Evolutionary conservation across 2,888 invertebrate genomes (phyloP), one percentile per base, ranked within the genome.

Genomic region (Cistogaster globosa): DNA sequence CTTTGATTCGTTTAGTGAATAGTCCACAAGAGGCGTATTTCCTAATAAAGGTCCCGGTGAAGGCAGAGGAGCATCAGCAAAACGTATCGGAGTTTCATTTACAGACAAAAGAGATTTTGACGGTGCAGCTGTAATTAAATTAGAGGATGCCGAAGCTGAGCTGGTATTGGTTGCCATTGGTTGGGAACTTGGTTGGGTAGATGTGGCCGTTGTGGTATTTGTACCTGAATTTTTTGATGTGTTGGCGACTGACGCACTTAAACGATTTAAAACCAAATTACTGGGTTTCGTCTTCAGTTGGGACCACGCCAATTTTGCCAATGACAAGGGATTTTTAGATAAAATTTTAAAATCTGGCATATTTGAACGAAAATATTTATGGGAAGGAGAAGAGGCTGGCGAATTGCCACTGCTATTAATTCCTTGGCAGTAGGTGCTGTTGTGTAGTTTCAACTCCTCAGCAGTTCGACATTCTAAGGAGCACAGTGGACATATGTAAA

Each of bases 41-140:
- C 97, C 97, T 32, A 97, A 93, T 86, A 97, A 93, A 0, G 97
- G 97, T 0, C 97, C 97, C 0, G 97, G 97, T 5, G 97, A 97
- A 58, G 96, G 96, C 63, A 96, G 92, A 0, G 96, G 96, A 58
- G 95, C 93, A 84, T 94, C 93, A 58, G 94, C 92, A 87, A 94
- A 94, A 12, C 92, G 89, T 32, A 91, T 86, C 86, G 93, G 87
- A 36, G 81, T 57, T 11, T 87, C 86, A 22, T 78, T 83, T 0
- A 62, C 42, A 2, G 84, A 26, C 22, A 71, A 32, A 14, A 81
- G 80, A 0, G 75, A 11, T 51, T 82, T 80, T 7, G 58, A 20
- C 5, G 84, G 75, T 0, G 81, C n/a, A 20, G 55, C 42, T 0
- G 75, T 53, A 20, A 65, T 71, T 42, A 77, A 60, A n/a, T 69